A percentile compares a stretch with the other conserved stretches of the same genome.
These are phyloP conservation scores for Aphodius sticticus DNA, from an alignment of 2,888 invertebrate species.

Conservation along the genomic window DNA sequence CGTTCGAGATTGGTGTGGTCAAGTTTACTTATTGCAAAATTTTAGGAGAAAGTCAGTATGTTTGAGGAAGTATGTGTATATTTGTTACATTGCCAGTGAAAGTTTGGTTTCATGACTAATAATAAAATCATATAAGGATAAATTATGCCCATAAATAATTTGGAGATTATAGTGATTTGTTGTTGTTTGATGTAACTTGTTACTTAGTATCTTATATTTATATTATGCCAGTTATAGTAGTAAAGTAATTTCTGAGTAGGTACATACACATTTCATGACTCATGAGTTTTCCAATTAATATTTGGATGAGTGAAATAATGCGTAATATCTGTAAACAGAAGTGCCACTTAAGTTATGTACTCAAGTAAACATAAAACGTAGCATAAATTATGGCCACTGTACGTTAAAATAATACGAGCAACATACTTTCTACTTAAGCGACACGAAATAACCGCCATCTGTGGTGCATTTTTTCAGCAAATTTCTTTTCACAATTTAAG, in stretches of 20 bases:
- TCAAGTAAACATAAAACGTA: background rate
- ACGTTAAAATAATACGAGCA: background rate
- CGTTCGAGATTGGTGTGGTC: background rate
- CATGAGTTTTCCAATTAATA: no score
- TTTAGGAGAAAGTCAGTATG: background rate
- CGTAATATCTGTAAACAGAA: background rate
- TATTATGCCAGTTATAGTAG: no score
- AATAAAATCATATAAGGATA: background rate
- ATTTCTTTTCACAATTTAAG: constrained; percentile 4
- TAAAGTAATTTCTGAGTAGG: no score
- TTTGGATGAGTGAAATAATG: background rate
- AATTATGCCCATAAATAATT: background rate
- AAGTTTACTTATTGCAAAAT: background rate
- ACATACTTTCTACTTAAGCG: background rate
- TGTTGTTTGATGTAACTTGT: no score
- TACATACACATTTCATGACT: no score
- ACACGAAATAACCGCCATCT: background rate
- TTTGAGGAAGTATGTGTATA: background rate
- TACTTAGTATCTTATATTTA: no score
- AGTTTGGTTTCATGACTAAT: background rate
- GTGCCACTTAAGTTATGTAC: background rate
- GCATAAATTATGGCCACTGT: background rate
- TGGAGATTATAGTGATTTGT: background rate
- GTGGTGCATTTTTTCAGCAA: background rate
- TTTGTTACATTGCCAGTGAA: background rate